Evolutionary conservation across 2,888 invertebrate species (phyloP), one percentile per base, ranked within the genome.

Genomic region (Diplolepis rosae): DNA sequence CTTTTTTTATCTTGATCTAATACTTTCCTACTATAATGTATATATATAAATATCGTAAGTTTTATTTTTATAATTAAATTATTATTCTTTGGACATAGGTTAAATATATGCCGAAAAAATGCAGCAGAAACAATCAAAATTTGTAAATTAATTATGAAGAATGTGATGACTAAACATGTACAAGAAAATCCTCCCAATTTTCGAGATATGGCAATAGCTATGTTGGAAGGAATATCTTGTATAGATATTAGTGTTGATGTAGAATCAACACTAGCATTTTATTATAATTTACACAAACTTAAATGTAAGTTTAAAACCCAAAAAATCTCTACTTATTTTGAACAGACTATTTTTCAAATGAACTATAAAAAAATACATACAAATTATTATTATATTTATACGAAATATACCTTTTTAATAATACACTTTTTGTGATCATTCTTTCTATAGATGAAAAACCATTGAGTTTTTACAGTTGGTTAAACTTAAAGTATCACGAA

Each of bases 221-320:
- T 95, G 82, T 81, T 94, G 0, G 89, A 92, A 28, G 94, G 94
- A 1, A 87, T 95, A 84, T 93, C 92, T 92, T 90, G 90, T 28
- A 85, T 93, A 50, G 92, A 94, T 83, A 92, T 93, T 0, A 82
- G 89, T 15, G 87, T 94, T 0, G 88, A 93, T 9, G 89, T 91
- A 0, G 88, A 90, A 2, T 89, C 91, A 0, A 90, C 92, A 77
- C 77, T 94, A 30, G 91, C 90, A 82, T 28, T 52, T 6, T 52
- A 2, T 7, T 6, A 52, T 52, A 15, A 52, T 28, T 15, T 52
- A 7, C 52, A 52, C 27, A 7, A 28, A n/a, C n/a, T 7, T 9
- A 13, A 24, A 52, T 52, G 52, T 52, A 52, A 52, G 52, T 15
- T 52, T 6, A 2, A n/a, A n/a, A n/a, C n/a, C n/a, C n/a, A n/a